These are phyloP conservation scores for Anoplophora glabripennis DNA, from an alignment of 1,140 invertebrate genomes.

Conservation along the genomic window DNA sequence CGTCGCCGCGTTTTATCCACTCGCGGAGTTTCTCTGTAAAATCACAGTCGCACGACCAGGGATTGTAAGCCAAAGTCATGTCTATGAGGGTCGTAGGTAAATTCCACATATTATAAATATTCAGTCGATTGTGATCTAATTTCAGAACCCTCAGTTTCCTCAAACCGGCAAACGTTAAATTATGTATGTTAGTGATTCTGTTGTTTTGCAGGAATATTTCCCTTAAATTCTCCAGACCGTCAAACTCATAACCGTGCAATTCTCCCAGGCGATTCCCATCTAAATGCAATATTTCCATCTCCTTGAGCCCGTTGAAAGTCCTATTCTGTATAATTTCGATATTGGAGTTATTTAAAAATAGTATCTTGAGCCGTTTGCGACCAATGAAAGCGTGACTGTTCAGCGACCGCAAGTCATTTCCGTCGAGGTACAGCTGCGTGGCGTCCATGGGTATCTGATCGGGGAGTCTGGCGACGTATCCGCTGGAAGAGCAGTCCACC, in stretches of 20 bases:
- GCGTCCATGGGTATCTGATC: slow-evolving; percentile 90
- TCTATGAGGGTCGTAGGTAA: slow-evolving; percentile 64
- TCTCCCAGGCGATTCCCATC: slow-evolving; percentile 57
- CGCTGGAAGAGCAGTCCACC: slow-evolving; percentile 79
- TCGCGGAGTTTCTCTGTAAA: slow-evolving; percentile 76
- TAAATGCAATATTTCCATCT: slow-evolving; percentile 73
- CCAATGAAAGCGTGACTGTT: slow-evolving; percentile 88
- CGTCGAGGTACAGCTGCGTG: slow-evolving; percentile 85
- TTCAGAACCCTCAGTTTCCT: slow-evolving; percentile 67
- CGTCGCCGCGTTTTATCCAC: slow-evolving; percentile 65
- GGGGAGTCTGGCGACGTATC: slow-evolving; percentile 70
- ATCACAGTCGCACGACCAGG: slow-evolving; percentile 86
- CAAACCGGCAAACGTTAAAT: slow-evolving; percentile 74
- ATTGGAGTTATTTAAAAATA: slow-evolving; percentile 82
- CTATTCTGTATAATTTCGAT: slow-evolving; percentile 84
- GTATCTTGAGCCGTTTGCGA: slow-evolving; percentile 75
- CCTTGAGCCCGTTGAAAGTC: slow-evolving; percentile 83
- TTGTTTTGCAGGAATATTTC: slow-evolving; percentile 67
- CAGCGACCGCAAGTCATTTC: slow-evolving; percentile 75
- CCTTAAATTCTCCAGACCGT: slow-evolving; percentile 61
- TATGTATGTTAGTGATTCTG: slow-evolving; percentile 68
- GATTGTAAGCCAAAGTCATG: slow-evolving; percentile 72
- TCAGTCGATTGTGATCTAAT: slow-evolving; percentile 75
- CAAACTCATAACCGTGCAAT: slow-evolving; percentile 75
- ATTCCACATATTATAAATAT: slow-evolving; percentile 73